These are phyloP conservation scores for Trachelus iudaicus DNA, from an alignment of 2,888 invertebrate genomes.

Conservation along the genomic window DNA sequence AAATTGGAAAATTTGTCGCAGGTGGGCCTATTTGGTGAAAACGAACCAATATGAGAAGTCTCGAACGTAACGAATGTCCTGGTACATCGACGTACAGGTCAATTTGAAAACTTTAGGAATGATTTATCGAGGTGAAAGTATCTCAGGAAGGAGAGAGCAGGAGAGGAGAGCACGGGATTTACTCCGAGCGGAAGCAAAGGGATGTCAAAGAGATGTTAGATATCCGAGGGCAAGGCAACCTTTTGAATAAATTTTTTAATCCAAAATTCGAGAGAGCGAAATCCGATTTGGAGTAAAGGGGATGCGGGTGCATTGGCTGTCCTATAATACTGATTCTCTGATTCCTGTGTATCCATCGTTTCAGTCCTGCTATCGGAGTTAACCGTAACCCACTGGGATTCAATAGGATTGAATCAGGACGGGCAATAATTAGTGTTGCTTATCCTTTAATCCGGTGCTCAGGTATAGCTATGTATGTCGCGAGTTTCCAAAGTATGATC, in stretches of 20 bases:
- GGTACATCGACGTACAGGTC: neutral
- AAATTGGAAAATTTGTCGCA: too few relatives aligned
- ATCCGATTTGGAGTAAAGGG: neutral
- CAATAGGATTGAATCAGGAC: slow-evolving; percentile 29
- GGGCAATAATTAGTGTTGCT: slow-evolving; percentile 44
- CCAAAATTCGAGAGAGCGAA: neutral
- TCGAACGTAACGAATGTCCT: neutral
- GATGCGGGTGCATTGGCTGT: neutral
- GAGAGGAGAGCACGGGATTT: too few relatives aligned
- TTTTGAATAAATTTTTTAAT: neutral
- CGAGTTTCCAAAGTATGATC: neutral
- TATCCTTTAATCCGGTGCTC: slow-evolving; percentile 46
- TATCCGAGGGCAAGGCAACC: neutral
- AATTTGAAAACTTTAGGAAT: neutral
- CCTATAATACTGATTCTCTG: neutral
- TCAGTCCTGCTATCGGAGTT: neutral
- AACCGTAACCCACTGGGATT: neutral
- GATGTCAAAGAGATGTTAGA: neutral
- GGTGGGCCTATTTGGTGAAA: too few relatives aligned
- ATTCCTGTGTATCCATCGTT: neutral
- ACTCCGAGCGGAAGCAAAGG: neutral
- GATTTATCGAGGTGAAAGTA: neutral
- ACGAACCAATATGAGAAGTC: too few relatives aligned
- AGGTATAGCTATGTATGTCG: neutral
- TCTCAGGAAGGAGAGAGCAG: neutral